Evolutionary conservation across 2,888 invertebrate genomes (phyloP).

Genomic region (Amphimallon solstitiale): DNA sequence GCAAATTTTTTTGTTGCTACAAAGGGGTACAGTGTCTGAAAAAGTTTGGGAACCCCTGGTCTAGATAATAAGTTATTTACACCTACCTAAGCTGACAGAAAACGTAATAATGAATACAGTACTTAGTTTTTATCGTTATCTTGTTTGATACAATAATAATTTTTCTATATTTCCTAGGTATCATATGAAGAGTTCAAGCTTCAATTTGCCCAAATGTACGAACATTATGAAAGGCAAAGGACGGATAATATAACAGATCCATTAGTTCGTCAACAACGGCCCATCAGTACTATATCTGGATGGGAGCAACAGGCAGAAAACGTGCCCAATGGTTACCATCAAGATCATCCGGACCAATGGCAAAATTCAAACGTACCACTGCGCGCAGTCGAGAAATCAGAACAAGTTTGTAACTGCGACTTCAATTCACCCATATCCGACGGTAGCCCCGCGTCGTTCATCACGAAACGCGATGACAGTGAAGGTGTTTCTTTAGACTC

Average conservation of each 20-base stretch:
- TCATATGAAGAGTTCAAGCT: constrained; percentile 98
- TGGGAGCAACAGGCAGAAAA: constrained; percentile 78
- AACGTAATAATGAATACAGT: too few relatives aligned
- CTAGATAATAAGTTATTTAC: too few relatives aligned
- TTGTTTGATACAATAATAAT: not conserved
- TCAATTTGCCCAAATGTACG: constrained; percentile 97
- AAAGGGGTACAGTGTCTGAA: too few relatives aligned
- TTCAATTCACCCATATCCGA: constrained; percentile 64
- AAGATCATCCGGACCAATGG: constrained; percentile 57
- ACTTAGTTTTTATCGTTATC: too few relatives aligned
- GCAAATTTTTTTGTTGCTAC: too few relatives aligned
- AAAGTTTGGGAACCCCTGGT: too few relatives aligned
- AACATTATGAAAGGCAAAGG: constrained; percentile 92
- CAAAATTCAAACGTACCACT: constrained; percentile 51
- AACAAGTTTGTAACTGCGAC: constrained; percentile 61
- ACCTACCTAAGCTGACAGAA: too few relatives aligned
- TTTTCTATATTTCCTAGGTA: constrained; percentile 69
- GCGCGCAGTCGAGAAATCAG: constrained; percentile 58
- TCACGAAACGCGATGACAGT: constrained; percentile 64
- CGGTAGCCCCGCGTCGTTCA: constrained; percentile 65
- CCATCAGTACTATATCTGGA: constrained; percentile 96
- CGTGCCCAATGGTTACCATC: constrained; percentile 58
- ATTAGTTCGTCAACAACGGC: constrained; percentile 88
- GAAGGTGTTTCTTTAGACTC: constrained; percentile 67
- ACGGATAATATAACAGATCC: constrained; percentile 97